Evolutionary conservation across 2,797 vertebrate genomes (phyloP).

Genomic region (Sebastolobus alascanus): DNA sequence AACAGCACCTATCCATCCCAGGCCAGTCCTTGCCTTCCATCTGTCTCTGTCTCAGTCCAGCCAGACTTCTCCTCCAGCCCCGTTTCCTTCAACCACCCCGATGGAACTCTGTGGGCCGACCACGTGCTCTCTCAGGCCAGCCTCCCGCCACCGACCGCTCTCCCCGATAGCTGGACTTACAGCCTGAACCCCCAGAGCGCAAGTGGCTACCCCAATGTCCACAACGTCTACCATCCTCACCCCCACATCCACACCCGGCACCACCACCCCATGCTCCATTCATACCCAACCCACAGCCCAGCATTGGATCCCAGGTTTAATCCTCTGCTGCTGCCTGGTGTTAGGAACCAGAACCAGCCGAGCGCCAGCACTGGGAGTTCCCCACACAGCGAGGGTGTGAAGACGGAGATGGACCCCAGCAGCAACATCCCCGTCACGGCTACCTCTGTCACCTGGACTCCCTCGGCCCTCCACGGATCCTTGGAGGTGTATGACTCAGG

Average conservation of each 20-base stretch:
- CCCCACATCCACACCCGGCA: conserved; percentile 85
- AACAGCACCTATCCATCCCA: conserved; percentile 91
- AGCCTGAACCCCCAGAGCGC: conserved; percentile 91
- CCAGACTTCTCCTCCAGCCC: conserved; percentile 90
- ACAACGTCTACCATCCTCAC: conserved; percentile 92
- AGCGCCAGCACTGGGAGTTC: conserved; percentile 88
- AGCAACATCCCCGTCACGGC: conserved; percentile 79
- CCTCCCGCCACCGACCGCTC: conserved; percentile 84
- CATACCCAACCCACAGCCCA: conserved; percentile 85
- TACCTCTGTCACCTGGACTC: conserved; percentile 89
- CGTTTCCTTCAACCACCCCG: conserved; percentile 88
- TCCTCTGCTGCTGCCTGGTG: conserved; percentile 90
- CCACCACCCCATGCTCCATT: conserved; percentile 89
- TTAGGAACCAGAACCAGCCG: conserved; percentile 82
- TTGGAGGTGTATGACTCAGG: conserved; percentile 95
- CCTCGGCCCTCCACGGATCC: conserved; percentile 90
- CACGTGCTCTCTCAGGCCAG: conserved; percentile 90
- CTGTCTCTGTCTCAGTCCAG: conserved; percentile 87
- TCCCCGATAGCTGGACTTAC: conserved; percentile 94
- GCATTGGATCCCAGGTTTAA: conserved; percentile 91
- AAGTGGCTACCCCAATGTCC: conserved; percentile 91
- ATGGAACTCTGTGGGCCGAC: conserved; percentile 91
- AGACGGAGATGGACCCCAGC: conserved; percentile 86
- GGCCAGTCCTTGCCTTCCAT: conserved; percentile 87
- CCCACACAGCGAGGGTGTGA: conserved; percentile 82